Base-by-base conservation (phyloP, 2,113 vertebrate genomes). In the Calidris pugnax region DNA sequence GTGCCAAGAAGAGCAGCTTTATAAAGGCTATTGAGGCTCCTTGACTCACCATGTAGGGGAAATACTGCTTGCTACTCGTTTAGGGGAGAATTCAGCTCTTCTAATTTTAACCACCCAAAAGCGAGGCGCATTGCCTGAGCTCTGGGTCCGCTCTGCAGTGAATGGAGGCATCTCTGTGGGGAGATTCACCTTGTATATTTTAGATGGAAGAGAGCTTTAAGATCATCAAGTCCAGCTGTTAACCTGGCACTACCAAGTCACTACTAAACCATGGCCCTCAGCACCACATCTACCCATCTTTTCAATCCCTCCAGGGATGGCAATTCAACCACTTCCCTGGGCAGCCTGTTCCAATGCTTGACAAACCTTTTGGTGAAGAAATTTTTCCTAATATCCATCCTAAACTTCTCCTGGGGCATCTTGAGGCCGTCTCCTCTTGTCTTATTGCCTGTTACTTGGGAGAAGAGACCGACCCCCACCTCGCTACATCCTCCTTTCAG, bases 41-140 rank as follows among this genome's bases (percentile, higher is more conserved):
- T 74, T 33, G n/a, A 18, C 26, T 33, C 69, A 8, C 95, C 94
- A 95, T 93, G 32, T 92, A 93, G 86, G 94, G 95, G 13, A 69
- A 96, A 47, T 1, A 4, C 20, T 1, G 55, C 79, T 55, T 2
- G 63, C 63, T 18, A 0, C 68, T 41, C 22, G 1, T 71, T 90
- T 45, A 37, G 86, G 79, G 86, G 47, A 30, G 41, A 77, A 84
- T 26, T 33, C 72, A 6, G 37, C 68, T 23, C 89, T 55, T 32
- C 91, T 77, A 74, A 86, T 85, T 92, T 86, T 80, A 95, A 71
- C 57, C 55, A 7, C 75, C 28, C 67, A 13, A 3, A 60, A 43
- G 30, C 7, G 1, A 55, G 81, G 73, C 68, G 1, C 9, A 12
- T 23, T 48, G 85, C 86, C 72, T 4, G 4, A 27, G 35, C 17